Conservation (phyloP, 2,797 vertebrate species). For the Petrocephalus schoutedeni region DNA sequence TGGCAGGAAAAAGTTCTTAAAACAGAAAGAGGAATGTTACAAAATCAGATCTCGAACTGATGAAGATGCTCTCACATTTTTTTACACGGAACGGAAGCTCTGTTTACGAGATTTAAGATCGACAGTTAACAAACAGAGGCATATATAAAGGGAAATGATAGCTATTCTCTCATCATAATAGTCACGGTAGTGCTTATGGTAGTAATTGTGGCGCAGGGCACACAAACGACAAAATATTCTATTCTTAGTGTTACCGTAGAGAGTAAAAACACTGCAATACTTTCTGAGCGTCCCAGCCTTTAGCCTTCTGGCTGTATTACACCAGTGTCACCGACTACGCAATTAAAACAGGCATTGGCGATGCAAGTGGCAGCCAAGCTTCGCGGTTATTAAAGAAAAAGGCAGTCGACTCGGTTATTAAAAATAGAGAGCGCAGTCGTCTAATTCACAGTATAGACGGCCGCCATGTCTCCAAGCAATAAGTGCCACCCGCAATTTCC, state of each 20-base stretch:
- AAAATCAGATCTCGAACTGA: not conserved
- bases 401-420: constrained; percentile 4
- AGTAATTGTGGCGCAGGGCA: not conserved
- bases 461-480: constrained; percentile 16
- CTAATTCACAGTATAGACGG: not conserved
- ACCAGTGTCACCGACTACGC: constrained; percentile 20
- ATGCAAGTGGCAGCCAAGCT: not conserved
- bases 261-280: constrained; percentile 5
- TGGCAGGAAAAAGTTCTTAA: not conserved
- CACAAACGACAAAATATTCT: not conserved
- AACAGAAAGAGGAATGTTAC: not conserved
- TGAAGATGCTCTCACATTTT: not conserved
- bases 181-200: not conserved
- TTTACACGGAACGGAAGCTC: not conserved
- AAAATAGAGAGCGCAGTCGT: not conserved
- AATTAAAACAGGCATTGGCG: constrained; percentile 16
- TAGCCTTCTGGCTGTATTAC: not conserved
- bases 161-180: not conserved
- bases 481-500: not conserved
- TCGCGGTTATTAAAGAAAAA: constrained; percentile 7
- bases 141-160: not conserved
- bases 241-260: not conserved
- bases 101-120: not conserved
- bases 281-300: not conserved
- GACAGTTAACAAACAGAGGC: not conserved